phyloP scores from a whole-genome alignment of 2,888 invertebrate genomes.

The Pollenia amentaria region DNA sequence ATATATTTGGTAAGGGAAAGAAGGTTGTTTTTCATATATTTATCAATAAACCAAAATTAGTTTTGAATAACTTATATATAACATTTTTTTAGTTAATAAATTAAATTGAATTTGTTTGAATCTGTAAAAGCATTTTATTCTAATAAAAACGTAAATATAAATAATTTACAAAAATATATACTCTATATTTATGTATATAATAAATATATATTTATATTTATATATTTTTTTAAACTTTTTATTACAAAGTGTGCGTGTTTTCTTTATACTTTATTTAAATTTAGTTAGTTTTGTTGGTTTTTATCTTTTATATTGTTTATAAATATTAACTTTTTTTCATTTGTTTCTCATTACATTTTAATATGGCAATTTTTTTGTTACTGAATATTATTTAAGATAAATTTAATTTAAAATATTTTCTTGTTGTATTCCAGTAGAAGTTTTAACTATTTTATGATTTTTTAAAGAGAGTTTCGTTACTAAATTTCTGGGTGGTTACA shows the following conservation, averaged over 20 bases:
- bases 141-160: constrained; percentile 30
- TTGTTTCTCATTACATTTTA: constrained; percentile 46
- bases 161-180: constrained; percentile 72
- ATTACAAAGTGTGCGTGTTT: constrained; percentile 74
- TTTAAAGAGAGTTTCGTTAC: constrained; percentile 61
- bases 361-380: constrained; percentile 65
- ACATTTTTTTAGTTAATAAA: not conserved
- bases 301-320: constrained; percentile 25
- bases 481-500: constrained; percentile 68
- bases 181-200: constrained; percentile 43
- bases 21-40: no score
- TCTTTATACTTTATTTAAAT: constrained; percentile 69
- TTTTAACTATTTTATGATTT: constrained; percentile 47
- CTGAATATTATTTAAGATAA: constrained; percentile 54
- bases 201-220: constrained; percentile 48
- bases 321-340: constrained; percentile 6
- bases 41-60: not conserved
- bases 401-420: constrained; percentile 43
- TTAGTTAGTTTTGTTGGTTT: constrained; percentile 41
- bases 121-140: constrained; percentile 29
- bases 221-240: constrained; percentile 52
- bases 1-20: no score
- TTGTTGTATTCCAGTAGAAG: constrained; percentile 18
- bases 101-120: not conserved
- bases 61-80: not conserved